These are phyloP conservation scores for Microcebus tavaratra DNA, from an alignment of 2,113 vertebrate species.

Conservation along the genomic window DNA sequence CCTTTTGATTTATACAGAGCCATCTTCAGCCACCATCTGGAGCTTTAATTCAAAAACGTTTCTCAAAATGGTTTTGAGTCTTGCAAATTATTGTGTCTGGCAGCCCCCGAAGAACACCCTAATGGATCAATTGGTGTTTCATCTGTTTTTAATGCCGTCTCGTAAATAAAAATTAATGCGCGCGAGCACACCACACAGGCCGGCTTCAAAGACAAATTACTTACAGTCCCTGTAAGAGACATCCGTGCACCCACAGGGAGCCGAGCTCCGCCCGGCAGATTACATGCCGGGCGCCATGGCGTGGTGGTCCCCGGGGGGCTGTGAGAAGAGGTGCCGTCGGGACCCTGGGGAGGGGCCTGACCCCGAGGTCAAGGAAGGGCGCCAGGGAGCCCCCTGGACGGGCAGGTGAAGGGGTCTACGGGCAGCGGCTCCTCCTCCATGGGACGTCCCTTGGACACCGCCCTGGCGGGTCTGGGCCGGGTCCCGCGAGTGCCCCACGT, in stretches of 20 bases:
- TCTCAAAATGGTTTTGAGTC: background rate
- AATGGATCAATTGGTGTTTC: background rate
- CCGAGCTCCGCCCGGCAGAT: accelerated
- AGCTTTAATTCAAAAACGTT: slow-evolving; percentile 43
- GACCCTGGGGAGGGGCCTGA: too few relatives aligned
- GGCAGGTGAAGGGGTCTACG: background rate
- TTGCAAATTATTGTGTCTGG: slow-evolving; percentile 40
- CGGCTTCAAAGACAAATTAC: background rate
- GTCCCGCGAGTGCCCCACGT: accelerated
- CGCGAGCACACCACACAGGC: background rate
- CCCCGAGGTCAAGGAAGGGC: background rate
- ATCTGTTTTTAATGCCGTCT: slow-evolving; percentile 58
- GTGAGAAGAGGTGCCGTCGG: accelerated
- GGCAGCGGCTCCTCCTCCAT: accelerated
- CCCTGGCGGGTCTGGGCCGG: too few relatives aligned
- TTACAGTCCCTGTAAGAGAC: background rate
- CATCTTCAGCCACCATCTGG: slow-evolving; percentile 51
- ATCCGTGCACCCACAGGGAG: background rate
- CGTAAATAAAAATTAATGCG: background rate
- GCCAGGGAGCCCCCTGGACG: accelerated
- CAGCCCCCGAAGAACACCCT: slow-evolving; percentile 18
- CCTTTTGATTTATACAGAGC: slow-evolving; percentile 39
- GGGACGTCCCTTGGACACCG: accelerated
- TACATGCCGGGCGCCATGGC: accelerated
- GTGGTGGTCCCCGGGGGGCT: accelerated